Evolutionary conservation across 2,797 vertebrate species (phyloP).

Genomic region (Acanthornis magna): DNA sequence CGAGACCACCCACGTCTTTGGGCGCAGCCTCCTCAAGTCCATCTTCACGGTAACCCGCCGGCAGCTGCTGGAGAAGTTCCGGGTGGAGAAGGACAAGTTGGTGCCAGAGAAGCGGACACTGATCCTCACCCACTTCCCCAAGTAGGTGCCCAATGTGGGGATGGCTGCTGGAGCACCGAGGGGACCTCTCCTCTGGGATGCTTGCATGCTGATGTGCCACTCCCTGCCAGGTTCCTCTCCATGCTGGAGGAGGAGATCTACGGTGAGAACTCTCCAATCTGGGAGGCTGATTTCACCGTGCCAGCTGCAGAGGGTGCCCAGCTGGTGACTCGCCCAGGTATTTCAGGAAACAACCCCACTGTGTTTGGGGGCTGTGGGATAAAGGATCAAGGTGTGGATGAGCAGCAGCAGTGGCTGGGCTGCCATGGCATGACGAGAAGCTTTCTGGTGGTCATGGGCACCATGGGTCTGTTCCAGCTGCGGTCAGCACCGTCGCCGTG

Average conservation of each 20-base stretch:
- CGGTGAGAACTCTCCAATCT: constrained; percentile 95
- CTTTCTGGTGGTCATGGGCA: neutral
- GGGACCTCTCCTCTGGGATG: neutral
- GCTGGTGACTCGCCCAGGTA: constrained; percentile 90
- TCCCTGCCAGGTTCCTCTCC: constrained; percentile 88
- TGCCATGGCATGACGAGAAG: rapidly evolving
- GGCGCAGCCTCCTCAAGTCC: constrained; percentile 93
- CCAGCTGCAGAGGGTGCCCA: constrained; percentile 87
- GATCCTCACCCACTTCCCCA: constrained; percentile 98
- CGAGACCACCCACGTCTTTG: constrained; percentile 96
- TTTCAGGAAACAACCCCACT: neutral
- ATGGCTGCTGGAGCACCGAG: neutral
- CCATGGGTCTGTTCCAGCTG: constrained; percentile 33
- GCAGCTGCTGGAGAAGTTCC: constrained; percentile 96
- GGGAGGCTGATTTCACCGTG: constrained; percentile 96
- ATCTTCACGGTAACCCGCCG: constrained; percentile 96
- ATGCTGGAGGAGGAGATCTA: constrained; percentile 99
- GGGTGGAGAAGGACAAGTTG: constrained; percentile 97
- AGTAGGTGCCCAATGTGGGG: constrained; percentile 73
- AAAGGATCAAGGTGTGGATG: neutral
- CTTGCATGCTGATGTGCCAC: neutral
- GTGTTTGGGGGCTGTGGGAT: neutral
- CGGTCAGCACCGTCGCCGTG: constrained; percentile 83
- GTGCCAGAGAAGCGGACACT: constrained; percentile 96
- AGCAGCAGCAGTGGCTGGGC: neutral